These are phyloP conservation scores for Coregonus sp. DNA, from an alignment of 2,797 vertebrate species.

Conservation along the genomic window DNA sequence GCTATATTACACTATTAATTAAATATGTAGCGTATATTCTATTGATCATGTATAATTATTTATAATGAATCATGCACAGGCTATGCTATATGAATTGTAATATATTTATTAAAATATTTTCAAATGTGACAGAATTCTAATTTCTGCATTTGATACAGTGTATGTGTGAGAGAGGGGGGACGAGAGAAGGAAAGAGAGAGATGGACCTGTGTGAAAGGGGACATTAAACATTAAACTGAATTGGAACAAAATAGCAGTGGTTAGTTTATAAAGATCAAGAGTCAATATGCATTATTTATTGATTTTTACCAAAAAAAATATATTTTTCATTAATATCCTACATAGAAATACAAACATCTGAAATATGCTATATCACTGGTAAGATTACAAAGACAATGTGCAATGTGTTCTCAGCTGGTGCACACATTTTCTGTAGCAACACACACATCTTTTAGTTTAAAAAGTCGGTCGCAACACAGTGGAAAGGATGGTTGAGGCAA, in stretches of 20 bases:
- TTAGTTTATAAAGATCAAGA: slow-evolving; percentile 9
- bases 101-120: slow-evolving; percentile 57
- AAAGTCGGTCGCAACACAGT: slow-evolving; percentile 42
- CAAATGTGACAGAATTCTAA: slow-evolving; percentile 21
- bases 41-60: slow-evolving; percentile 1
- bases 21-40: neutral
- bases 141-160: neutral
- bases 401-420: slow-evolving; percentile 76
- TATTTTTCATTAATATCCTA: slow-evolving; percentile 72
- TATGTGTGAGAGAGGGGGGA: neutral
- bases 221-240: slow-evolving; percentile 3
- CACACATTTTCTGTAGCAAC: slow-evolving; percentile 45
- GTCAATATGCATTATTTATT: slow-evolving; percentile 78
- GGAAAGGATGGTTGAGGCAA: slow-evolving; percentile 23
- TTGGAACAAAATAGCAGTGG: slow-evolving; percentile 16
- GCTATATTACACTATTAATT: neutral
- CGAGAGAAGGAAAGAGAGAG: neutral
- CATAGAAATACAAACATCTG: slow-evolving; percentile 77
- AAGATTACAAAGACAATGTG: slow-evolving; percentile 74
- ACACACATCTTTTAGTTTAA: slow-evolving; percentile 11
- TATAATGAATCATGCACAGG: slow-evolving; percentile 44
- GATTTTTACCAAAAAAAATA: slow-evolving; percentile 80
- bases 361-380: slow-evolving; percentile 64
- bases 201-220: neutral
- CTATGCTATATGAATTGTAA: slow-evolving; percentile 44